Evolutionary conservation across 2,888 invertebrate genomes (phyloP), one percentile per base, ranked within the genome.

Genomic region (Caenorhabditis afra): DNA sequence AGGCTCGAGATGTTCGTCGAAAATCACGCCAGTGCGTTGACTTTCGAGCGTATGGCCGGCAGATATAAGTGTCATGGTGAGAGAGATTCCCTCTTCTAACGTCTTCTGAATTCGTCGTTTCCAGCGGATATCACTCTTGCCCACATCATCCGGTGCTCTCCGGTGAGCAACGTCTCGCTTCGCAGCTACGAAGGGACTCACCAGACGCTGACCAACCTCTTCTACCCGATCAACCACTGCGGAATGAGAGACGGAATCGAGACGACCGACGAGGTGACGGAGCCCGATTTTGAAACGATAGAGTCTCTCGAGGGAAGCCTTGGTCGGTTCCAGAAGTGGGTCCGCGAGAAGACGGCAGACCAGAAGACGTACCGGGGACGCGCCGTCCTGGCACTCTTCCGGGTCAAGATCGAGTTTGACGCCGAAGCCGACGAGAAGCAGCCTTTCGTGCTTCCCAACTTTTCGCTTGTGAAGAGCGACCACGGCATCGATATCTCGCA

Each of bases 101-200:
- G 29, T 5, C n/a, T 41, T 41, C 35, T 20, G 0, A 3, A 4
- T 53, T 35, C n/a, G n/a, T n/a, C 16, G 23, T 50, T 65, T 58
- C 16, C 55, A 71, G 65, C 58, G 29, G 57, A 53, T 7, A 22
- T 77, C 29, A 71, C 77, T 0, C 29, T 41, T 18, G 55, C 70
- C 11, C 77, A 77, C 47, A 66, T 71, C 10, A 20, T 77, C 23
- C 70, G 65, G 8, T 65, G 66, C 39, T 65, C 65, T 3, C 65
- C 77, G 0, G 8, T 14, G 22, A 57, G 23, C 55, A 77, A 71
- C 55, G 18, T 20, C 4, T 29, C n/a, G 7, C 57, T 47, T 3
- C 22, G 29, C 41, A 62, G 71, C 29, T 29, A 29, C n/a, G 71
- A 71, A 1, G 71, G 71, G 12, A 50, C 67, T 5, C 67, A 71